Conservation (phyloP, 1,140 invertebrate species). For the Fopius arisanus region DNA sequence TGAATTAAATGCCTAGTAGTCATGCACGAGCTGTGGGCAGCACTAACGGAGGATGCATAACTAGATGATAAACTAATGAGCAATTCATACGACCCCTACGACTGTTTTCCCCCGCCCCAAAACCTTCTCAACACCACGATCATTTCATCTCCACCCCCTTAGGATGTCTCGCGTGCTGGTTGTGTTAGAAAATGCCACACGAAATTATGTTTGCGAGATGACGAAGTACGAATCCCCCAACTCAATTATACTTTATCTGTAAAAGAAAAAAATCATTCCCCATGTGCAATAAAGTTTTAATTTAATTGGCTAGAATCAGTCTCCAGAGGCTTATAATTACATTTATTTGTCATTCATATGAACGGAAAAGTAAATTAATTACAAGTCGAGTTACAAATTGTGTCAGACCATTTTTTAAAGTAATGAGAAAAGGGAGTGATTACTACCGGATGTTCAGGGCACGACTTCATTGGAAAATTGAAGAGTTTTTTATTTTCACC, state of each 20-base stretch:
- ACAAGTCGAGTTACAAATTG: no score
- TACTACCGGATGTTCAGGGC: neutral
- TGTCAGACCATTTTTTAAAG: no score
- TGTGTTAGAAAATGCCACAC: neutral
- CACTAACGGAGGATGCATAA: constrained; percentile 21
- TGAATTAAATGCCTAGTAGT: constrained; percentile 2
- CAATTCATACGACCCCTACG: constrained; percentile 37
- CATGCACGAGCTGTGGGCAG: neutral
- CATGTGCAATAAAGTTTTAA: neutral
- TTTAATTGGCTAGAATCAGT: neutral
- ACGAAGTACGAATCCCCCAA: neutral
- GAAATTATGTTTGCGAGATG: neutral
- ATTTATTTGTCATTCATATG: no score
- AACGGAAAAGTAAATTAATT: no score
- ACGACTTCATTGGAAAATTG: neutral
- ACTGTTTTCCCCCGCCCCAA: neutral
- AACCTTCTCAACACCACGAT: neutral
- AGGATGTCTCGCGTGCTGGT: neutral
- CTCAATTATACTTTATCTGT: neutral
- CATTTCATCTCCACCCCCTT: no score
- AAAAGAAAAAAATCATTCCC: neutral
- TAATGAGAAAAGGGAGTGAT: neutral
- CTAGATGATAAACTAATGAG: constrained; percentile 42
- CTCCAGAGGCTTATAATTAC: no score
- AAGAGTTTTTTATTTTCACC: constrained; percentile 1